phyloP scores from a whole-genome alignment of 1,140 invertebrate species.

The Trichonephila inaurata region DNA sequence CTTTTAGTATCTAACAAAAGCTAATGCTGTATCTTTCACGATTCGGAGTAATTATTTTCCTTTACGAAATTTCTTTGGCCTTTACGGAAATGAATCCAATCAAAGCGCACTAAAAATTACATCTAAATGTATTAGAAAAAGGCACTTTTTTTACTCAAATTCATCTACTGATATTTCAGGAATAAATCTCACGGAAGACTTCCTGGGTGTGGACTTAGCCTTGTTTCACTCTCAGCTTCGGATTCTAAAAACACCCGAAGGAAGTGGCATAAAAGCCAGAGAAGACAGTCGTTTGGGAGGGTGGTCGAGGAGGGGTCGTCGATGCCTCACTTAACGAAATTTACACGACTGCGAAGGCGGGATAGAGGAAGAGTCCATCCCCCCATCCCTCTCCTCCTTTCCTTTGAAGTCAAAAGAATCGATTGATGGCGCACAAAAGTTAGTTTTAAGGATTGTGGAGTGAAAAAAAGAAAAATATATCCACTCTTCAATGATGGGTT shows the following conservation, averaged over 20 bases:
- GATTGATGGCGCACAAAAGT: conserved; percentile 37
- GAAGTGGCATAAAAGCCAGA: conserved; percentile 53
- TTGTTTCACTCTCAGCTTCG: background rate
- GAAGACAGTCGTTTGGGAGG: conserved; percentile 25
- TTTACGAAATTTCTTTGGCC: too few relatives aligned
- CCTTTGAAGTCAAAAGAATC: conserved; percentile 53
- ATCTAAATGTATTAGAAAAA: too few relatives aligned
- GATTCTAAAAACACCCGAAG: conserved; percentile 34
- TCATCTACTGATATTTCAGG: too few relatives aligned
- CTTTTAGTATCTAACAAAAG: too few relatives aligned
- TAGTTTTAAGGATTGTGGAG: conserved; percentile 8
- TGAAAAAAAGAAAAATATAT: background rate
- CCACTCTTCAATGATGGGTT: background rate
- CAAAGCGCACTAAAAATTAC: too few relatives aligned
- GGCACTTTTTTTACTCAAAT: too few relatives aligned
- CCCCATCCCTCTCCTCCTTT: too few relatives aligned
- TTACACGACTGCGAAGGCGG: conserved; percentile 39
- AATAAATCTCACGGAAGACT: background rate
- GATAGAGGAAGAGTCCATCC: background rate
- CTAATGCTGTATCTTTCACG: too few relatives aligned
- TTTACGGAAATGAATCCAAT: too few relatives aligned
- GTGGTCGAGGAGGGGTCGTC: conserved; percentile 37
- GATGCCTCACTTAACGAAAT: conserved; percentile 66
- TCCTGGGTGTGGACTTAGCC: background rate
- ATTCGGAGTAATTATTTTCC: too few relatives aligned